Evolutionary conservation across 2,113 vertebrate genomes (phyloP), one percentile per base, ranked within the genome.

Genomic region (Oceanodroma tethys): DNA sequence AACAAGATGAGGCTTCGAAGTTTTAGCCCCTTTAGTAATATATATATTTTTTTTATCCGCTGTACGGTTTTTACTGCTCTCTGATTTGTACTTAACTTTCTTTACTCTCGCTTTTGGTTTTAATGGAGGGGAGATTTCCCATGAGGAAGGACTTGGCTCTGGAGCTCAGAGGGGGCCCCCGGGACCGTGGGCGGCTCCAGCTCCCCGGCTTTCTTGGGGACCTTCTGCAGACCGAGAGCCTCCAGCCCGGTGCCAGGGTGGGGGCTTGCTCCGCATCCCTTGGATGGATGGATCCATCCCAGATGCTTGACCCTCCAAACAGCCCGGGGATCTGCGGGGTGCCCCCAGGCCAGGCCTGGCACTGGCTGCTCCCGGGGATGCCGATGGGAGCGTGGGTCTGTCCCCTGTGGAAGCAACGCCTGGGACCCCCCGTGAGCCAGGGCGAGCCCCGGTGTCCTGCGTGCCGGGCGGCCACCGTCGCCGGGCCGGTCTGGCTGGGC

Each of bases 41-140:
- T 96, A 92, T 94, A 26, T 96, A 12, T 90, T 38, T 66, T 90
- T 38, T 60, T 81, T 72, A 52, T 66, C 62, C 1, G 0, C 80
- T 7, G 0, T 92, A 72, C 10, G 11, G 78, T 96, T 98, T 98
- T 95, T 97, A 96, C 81, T 88, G 96, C 91, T 89, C 81, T 95
- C 94, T 65, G 91, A 80, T 97, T 97, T 96, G 96, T 96, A 95
- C 92, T 95, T 89, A 89, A 82, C 89, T 94, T 90, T 91, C 90
- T 94, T 93, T 95, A 81, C 78, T 84, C 88, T 82, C 3, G 7
- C 78, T 93, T 88, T 89, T 87, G 65, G 70, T 93, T 81, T 76
- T 84, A 70, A 93, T 2, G 1, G 62, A 73, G 76, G 74, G 59
- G 74, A 92, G n/a, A 15, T 80, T 78, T 86, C 76, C 86, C 20